Conservation (phyloP, 2,113 vertebrate genomes). For the Cathartes aura region DNA sequence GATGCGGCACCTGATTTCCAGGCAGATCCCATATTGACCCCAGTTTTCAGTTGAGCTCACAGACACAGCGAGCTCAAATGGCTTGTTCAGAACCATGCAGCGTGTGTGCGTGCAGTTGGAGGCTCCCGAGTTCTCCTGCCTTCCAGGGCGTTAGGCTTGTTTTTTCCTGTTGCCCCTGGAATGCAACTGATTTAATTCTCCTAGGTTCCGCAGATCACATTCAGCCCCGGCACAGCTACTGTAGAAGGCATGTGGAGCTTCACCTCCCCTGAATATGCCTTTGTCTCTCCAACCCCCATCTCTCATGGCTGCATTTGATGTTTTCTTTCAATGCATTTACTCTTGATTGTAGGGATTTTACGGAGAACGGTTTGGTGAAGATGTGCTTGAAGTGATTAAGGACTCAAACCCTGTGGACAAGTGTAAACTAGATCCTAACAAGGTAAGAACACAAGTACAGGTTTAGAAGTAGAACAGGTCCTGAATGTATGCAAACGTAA, state of each 20-base stretch:
- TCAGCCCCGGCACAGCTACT: not conserved
- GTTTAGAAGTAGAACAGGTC: not conserved
- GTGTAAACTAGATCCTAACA: slow-evolving; percentile 96
- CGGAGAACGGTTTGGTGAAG: slow-evolving; percentile 95
- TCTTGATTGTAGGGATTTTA: slow-evolving; percentile 90
- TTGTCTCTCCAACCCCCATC: not conserved
- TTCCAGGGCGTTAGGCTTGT: not conserved
- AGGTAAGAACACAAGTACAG: slow-evolving; percentile 74
- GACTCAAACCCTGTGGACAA: slow-evolving; percentile 99
- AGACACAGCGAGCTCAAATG: not conserved
- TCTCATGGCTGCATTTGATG: not conserved
- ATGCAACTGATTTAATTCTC: slow-evolving; percentile 5
- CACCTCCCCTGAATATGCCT: not conserved
- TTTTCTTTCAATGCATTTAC: not conserved
- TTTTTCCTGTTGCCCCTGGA: not conserved
- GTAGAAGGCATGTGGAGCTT: not conserved
- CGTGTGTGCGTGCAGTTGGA: not conserved
- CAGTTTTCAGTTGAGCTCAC: not conserved
- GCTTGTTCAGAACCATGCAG: not conserved
- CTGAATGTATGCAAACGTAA: not conserved
- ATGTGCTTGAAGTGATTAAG: slow-evolving; percentile 96
- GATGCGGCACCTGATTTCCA: not conserved
- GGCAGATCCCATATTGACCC: not conserved
- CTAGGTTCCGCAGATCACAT: slow-evolving; percentile 16
- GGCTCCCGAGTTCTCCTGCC: slow-evolving; percentile 13